Conservation (phyloP, 2,113 vertebrate species). For the Gavia stellata region DNA sequence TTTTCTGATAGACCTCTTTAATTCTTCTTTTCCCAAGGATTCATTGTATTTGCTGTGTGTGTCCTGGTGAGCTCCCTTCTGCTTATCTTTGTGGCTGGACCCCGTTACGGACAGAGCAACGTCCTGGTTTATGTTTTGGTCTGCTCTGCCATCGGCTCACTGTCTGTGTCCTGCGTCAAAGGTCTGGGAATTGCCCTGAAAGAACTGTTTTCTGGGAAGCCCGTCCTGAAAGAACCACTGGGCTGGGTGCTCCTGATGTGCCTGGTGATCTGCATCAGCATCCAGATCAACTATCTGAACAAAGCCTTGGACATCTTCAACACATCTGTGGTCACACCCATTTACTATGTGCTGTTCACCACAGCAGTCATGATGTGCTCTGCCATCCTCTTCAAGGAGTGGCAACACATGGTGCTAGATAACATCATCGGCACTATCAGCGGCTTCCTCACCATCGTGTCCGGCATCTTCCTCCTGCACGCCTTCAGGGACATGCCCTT, state of each 20-base stretch:
- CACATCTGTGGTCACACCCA: conserved; percentile 77
- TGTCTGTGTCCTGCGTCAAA: conserved; percentile 83
- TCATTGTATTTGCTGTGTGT: conserved; percentile 79
- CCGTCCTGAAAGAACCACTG: conserved; percentile 77
- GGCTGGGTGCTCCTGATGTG: conserved; percentile 77
- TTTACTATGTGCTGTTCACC: conserved; percentile 85
- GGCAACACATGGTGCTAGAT: conserved; percentile 74
- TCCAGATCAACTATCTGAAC: conserved; percentile 86
- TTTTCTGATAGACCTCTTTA: not conserved
- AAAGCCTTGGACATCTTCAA: conserved; percentile 83
- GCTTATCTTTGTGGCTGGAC: conserved; percentile 78
- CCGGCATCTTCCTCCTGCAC: conserved; percentile 81
- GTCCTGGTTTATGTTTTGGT: conserved; percentile 82
- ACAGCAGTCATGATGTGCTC: conserved; percentile 82
- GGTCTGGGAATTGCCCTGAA: conserved; percentile 83
- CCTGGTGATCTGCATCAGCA: conserved; percentile 76
- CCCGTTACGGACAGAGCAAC: conserved; percentile 79
- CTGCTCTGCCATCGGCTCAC: conserved; percentile 81
- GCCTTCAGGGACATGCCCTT: conserved; percentile 79
- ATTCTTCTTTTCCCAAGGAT: conserved; percentile 69
- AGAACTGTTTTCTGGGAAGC: conserved; percentile 75
- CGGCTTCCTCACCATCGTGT: conserved; percentile 81
- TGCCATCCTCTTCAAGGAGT: conserved; percentile 85
- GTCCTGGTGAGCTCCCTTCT: conserved; percentile 77
- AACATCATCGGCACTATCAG: conserved; percentile 75